Base-by-base conservation (phyloP, 2,888 invertebrate genomes). In the Clanis bilineata region DNA sequence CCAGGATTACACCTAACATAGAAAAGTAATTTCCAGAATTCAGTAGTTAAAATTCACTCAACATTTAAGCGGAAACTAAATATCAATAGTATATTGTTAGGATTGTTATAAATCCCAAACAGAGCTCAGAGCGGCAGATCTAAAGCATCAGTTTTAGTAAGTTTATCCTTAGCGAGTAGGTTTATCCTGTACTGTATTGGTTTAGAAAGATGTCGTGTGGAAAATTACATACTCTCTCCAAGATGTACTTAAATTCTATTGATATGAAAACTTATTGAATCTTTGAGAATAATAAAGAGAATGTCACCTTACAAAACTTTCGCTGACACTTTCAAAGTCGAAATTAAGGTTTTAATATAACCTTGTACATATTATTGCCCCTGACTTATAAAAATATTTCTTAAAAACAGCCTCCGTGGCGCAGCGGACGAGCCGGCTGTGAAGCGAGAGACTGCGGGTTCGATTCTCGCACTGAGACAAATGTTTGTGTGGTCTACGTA, bases 161-260 rank as follows among this genome's bases (percentile, higher is more conserved):
- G 64, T 82, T 79, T 78, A 83, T 79, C 81, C 78, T 64, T 43
- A 66, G 72, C 76, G 81, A 82, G 81, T 72, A 75, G 74, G 78
- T 79, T 81, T 82, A 80, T 78, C 78, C 76, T 67, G 65, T 70
- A 73, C 75, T 74, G 73, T 79, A 78, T 81, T 83, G 81, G 81
- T 81, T 83, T 79, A 79, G 70, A 74, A 66, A 68, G 67, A 70
- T 65, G 72, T 80, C 79, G 72, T 47, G 78, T 77, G 79, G 80
- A 84, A 84, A 85, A 84, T 84, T 79, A 83, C 77, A 77, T 79
- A 74, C 70, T 64, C 68, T 65, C 64, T 70, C 59, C 57, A 57
- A 67, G 64, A 65, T 71, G 67, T 62, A 61, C 65, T 66, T 41
- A 41, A 18, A 18, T 41, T 41, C 15, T 70, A 64, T 68, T 68